Conservation (phyloP, 2,113 vertebrate species). For the Montifringilla adamsi region DNA sequence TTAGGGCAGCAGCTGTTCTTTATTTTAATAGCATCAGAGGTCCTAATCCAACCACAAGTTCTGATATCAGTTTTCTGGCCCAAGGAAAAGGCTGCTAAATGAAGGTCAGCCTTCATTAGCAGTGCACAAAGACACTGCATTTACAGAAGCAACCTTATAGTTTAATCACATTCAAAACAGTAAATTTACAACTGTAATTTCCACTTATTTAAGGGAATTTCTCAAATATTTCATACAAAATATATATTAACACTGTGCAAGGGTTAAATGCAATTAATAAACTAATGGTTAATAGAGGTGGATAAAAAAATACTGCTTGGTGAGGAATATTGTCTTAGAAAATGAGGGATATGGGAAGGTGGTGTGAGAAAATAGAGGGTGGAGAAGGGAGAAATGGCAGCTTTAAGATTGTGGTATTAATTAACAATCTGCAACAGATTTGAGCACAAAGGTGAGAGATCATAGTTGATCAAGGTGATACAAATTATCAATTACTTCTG, state of each 20-base stretch:
- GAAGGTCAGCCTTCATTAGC: conserved; percentile 40
- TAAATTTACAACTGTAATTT: neutral
- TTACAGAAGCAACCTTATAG: neutral
- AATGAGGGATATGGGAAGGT: neutral
- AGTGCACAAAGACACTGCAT: neutral
- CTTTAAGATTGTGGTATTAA: neutral
- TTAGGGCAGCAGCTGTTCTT: conserved; percentile 55
- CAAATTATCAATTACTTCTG: neutral
- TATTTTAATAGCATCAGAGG: conserved; percentile 45
- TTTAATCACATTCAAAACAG: neutral
- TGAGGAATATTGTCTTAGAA: neutral
- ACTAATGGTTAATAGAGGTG: neutral
- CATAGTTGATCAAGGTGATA: neutral
- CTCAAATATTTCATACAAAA: neutral
- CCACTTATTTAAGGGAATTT: neutral
- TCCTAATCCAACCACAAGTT: conserved; percentile 42
- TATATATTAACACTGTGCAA: neutral
- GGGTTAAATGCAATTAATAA: neutral
- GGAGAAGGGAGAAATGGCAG: neutral
- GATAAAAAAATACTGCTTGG: neutral
- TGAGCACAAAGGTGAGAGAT: neutral
- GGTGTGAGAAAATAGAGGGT: neutral
- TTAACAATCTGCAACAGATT: neutral
- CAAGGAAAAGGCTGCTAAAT: conserved; percentile 33
- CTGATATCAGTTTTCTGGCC: conserved; percentile 46